These are phyloP conservation scores for Rhamphomyia laevipes DNA, from an alignment of 2,888 invertebrate genomes.

Conservation along the genomic window DNA sequence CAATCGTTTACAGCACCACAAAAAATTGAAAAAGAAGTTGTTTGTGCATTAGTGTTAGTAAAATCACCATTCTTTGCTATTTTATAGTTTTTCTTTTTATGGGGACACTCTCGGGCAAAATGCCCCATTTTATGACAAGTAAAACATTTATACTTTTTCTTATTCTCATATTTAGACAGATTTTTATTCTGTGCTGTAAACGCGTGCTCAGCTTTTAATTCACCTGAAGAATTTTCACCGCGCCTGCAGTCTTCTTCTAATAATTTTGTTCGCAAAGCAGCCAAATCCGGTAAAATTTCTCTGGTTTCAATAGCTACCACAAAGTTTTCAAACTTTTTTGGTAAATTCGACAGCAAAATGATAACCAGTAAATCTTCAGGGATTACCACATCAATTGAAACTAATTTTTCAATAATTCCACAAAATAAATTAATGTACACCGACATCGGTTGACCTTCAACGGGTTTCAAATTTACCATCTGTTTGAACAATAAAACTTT, in stretches of 20 bases:
- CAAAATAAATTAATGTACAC: background rate
- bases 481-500: background rate
- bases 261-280: background rate
- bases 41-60: background rate
- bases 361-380: background rate
- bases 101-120: background rate
- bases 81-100: background rate
- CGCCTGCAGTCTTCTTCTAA: background rate
- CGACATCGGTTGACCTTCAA: too few species aligned
- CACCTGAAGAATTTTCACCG: background rate
- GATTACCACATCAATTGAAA: background rate
- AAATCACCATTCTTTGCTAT: background rate
- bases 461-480: background rate
- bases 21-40: background rate
- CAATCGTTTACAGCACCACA: background rate
- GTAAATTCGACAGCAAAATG: background rate
- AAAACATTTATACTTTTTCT: background rate
- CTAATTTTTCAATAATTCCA: background rate
- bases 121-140: background rate
- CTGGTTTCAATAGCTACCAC: background rate
- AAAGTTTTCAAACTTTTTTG: background rate
- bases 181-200: background rate
- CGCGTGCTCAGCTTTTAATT: background rate
- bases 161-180: background rate
- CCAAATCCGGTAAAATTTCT: background rate